Evolutionary conservation across 2,113 vertebrate genomes (phyloP).

Genomic region (Daphoenositta chrysoptera): DNA sequence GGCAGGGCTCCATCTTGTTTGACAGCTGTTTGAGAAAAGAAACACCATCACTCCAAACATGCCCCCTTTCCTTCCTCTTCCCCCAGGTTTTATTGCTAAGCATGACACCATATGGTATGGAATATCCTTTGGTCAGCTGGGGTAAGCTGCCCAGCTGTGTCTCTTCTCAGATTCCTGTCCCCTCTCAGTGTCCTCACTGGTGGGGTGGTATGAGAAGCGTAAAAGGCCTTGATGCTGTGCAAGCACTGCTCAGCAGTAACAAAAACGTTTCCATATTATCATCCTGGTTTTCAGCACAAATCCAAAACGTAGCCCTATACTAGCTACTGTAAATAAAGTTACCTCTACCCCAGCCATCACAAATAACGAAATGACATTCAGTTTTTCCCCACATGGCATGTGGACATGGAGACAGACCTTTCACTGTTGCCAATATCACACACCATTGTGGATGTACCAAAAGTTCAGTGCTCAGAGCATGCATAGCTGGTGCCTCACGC

Average conservation of each 20-base stretch:
- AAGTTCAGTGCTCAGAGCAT: background rate
- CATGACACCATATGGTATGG: background rate
- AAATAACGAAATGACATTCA: background rate
- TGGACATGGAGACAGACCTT: background rate
- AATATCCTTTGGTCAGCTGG: background rate
- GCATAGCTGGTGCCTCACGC: accelerated
- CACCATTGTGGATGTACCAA: background rate
- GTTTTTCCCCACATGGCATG: background rate
- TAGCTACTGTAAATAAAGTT: background rate
- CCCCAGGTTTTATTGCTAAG: background rate
- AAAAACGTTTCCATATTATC: background rate
- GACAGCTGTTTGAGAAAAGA: background rate
- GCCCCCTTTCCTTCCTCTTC: background rate
- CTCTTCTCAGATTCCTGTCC: background rate
- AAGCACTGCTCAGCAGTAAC: background rate
- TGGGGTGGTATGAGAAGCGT: background rate
- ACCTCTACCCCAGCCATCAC: background rate
- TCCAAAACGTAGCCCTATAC: background rate
- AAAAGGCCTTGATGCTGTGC: background rate
- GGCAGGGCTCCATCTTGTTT: background rate
- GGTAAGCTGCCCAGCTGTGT: background rate
- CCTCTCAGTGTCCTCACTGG: background rate
- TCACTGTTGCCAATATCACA: background rate
- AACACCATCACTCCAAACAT: background rate
- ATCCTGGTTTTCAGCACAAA: background rate